Percentiles rank a stretch among this genome's conserved stretches.
These are phyloP conservation scores for Suricata suricatta DNA, from an alignment of 2,113 vertebrate species.

Conservation along the genomic window DNA sequence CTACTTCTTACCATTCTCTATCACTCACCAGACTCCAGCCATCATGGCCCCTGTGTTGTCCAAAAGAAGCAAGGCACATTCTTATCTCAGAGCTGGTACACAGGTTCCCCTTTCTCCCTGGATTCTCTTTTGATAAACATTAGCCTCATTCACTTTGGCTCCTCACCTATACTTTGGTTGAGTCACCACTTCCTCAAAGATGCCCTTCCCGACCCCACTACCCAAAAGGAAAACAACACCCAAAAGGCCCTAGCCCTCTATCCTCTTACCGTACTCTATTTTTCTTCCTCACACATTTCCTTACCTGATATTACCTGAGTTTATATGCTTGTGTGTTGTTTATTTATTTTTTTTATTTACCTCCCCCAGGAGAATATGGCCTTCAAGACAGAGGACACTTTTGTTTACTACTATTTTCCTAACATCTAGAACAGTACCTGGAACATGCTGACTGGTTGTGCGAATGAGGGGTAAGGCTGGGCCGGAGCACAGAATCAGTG, in stretches of 20 bases:
- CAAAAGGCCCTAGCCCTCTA: not conserved
- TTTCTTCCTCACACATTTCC: not conserved
- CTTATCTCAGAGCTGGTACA: not conserved
- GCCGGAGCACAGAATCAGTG: not conserved
- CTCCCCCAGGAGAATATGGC: not conserved
- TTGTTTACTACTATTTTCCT: not conserved
- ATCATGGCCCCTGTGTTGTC: not conserved
- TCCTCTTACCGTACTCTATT: not conserved
- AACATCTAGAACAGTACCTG: not conserved
- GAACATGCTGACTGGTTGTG: not conserved
- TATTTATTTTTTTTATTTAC: not conserved
- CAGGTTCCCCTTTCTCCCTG: not conserved
- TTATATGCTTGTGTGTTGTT: not conserved
- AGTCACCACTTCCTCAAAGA: not conserved
- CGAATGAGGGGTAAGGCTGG: not conserved
- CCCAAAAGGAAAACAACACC: not conserved
- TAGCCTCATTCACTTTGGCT: not conserved
- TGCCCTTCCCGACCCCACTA: not conserved
- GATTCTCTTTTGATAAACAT: not conserved
- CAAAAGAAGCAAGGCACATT: not conserved
- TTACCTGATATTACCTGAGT: not conserved
- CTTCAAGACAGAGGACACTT: not conserved
- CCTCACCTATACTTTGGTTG: not conserved
- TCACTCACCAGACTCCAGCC: not conserved
- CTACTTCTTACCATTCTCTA: not conserved